phyloP scores from a whole-genome alignment of 1,140 invertebrate species.

The Pogonus chalceus region DNA sequence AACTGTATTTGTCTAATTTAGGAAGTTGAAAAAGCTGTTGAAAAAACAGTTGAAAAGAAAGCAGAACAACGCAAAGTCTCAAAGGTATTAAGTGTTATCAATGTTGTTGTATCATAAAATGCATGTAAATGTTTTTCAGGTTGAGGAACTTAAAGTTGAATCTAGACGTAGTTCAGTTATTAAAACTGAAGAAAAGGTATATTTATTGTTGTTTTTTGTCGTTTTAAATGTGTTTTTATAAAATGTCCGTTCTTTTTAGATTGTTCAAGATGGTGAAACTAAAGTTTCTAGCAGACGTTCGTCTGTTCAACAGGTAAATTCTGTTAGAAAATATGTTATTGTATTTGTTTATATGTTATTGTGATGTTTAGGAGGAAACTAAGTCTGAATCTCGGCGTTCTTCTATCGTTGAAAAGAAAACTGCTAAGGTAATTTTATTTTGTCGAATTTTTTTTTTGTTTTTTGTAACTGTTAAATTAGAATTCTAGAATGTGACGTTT shows the following conservation, averaged over 20 bases:
- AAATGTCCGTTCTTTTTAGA: constrained; percentile 16
- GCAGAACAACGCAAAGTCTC: constrained; percentile 14
- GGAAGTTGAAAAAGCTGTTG: constrained; percentile 27
- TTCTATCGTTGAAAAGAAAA: constrained; percentile 49
- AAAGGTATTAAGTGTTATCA: constrained; percentile 4
- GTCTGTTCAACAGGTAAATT: constrained; percentile 25
- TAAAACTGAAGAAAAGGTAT: constrained; percentile 37
- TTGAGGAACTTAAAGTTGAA: constrained; percentile 47
- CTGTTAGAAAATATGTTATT: constrained; percentile 3
- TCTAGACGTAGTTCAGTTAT: constrained; percentile 53
- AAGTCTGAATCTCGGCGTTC: constrained; percentile 49
- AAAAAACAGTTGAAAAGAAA: constrained; percentile 11
- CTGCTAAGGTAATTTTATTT: constrained; percentile 38
- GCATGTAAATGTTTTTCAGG: constrained; percentile 15
- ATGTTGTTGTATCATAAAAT: background rate
- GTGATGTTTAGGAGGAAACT: constrained; percentile 42
- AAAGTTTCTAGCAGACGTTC: constrained; percentile 28
- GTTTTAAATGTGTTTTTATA: constrained; percentile 5
- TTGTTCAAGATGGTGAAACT: constrained; percentile 29
- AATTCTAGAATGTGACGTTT: background rate
- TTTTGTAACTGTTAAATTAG: too few relatives aligned
- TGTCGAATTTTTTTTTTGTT: background rate
- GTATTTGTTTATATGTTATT: constrained; percentile 14
- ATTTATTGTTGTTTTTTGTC: constrained; percentile 8
- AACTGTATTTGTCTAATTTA: constrained; percentile 14